Evolutionary conservation across 2,888 invertebrate species (phyloP), one percentile per base, ranked within the genome.

Genomic region (Toxonevra muliebris): DNA sequence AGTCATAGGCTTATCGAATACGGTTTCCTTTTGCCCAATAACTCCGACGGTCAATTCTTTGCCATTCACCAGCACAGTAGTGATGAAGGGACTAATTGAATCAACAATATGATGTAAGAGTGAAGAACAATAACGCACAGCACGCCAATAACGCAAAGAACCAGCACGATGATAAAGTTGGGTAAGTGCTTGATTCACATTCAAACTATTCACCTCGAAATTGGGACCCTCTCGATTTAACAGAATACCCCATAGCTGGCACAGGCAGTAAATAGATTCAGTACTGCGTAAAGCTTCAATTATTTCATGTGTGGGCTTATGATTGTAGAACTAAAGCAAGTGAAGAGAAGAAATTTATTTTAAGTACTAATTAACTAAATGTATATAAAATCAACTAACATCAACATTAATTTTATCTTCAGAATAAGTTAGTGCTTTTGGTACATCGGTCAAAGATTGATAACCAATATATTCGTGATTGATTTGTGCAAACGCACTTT

Each of bases 1-100:
- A 1, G 97, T 96, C 91, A 98, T 93, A 0, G 99, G 99, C 80
- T 97, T 97, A 85, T 97, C 97, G 79, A 99, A 95, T n/a, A 96
- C 93, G 0, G 95, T 95, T 86, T 98, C 98, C 77, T 96, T 93
- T 75, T 94, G 93, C 0, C 96, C 96, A 79, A 96, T 93, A 64
- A 97, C 95, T 41, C 98, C 98, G 1, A 98, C 94, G 0, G 97
- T 97, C 89, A 86, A 71, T 90, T 98, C 97, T 86, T 98, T 99
- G 71, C 98, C 98, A 85, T 97, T 94, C 53, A 99, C 99, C 59
- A 99, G 89, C 74, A 99, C 95, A 0, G 96, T 95, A 53, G 99
- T 99, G 78, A 99, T 97, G 81, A 97, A 97, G 7, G 99, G 99
- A 85, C 97, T 97, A 79, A 99, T 95, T 73, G 97, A 97, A 87